Conservation (phyloP, 1,140 invertebrate genomes). For the Euura lappo region DNA sequence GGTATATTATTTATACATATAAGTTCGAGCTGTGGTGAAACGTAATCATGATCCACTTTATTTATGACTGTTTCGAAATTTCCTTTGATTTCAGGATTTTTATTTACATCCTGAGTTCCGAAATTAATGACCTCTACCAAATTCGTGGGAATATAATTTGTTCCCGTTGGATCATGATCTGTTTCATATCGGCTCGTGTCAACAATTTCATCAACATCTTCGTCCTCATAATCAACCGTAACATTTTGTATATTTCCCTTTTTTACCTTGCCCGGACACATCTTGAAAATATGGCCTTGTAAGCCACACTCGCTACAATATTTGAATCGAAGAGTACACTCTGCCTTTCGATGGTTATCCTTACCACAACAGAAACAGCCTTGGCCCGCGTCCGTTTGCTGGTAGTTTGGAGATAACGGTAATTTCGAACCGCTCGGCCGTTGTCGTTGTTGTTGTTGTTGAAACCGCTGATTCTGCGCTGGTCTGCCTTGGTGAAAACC, state of each 20-base stretch:
- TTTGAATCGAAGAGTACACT: background rate
- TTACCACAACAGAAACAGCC: background rate
- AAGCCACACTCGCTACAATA: background rate
- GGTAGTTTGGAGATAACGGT: background rate
- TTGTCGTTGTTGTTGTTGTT: background rate
- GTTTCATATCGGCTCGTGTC: background rate
- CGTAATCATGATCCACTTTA: too few relatives aligned
- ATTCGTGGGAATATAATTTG: background rate
- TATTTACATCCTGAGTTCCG: background rate
- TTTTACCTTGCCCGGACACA: background rate
- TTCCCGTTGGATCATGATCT: background rate
- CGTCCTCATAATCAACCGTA: background rate
- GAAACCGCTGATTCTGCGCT: background rate
- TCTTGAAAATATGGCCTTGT: background rate
- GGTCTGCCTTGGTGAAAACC: background rate
- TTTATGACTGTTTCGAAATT: slow-evolving; percentile 13
- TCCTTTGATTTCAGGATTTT: background rate
- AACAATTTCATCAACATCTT: background rate
- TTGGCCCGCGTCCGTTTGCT: background rate
- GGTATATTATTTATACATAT: slow-evolving; percentile 14
- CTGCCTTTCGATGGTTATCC: too few relatives aligned
- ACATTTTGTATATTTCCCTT: background rate
- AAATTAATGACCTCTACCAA: background rate
- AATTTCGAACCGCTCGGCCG: background rate
- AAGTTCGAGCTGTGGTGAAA: too few relatives aligned